These are phyloP conservation scores for Thryonomys swinderianus DNA, from an alignment of 2,113 vertebrate species.

Conservation along the genomic window DNA sequence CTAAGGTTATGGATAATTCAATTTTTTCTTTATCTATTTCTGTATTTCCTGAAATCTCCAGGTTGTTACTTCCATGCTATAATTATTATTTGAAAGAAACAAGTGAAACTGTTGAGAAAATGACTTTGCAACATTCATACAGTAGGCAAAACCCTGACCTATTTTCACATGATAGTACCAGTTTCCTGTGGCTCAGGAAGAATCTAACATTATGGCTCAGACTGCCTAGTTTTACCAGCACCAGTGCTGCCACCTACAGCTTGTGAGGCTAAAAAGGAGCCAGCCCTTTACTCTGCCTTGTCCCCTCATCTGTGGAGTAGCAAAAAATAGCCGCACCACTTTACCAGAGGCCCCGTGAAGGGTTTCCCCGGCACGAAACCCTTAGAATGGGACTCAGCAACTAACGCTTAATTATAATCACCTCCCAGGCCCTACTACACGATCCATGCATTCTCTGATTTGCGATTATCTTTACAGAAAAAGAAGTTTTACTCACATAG, in stretches of 20 bases:
- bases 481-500: not conserved
- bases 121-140: not conserved
- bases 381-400: not conserved
- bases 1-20: not conserved
- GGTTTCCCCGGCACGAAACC: not conserved
- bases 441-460: not conserved
- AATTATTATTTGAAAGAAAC: slow-evolving; percentile 19
- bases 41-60: not conserved
- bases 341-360: not conserved
- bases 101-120: not conserved
- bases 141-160: not conserved
- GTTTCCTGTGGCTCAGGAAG: not conserved
- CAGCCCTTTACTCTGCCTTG: too few species aligned
- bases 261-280: not conserved
- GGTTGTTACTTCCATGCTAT: not conserved
- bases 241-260: not conserved
- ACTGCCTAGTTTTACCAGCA: not conserved
- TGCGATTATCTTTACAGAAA: not conserved
- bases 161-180: not conserved
- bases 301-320: not conserved
- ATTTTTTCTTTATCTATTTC: not conserved
- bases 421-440: not conserved
- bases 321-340: not conserved
- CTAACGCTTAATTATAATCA: not conserved
- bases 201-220: not conserved